Base-by-base conservation (phyloP, 2,888 invertebrate genomes). In the Acronicta psi region DNA sequence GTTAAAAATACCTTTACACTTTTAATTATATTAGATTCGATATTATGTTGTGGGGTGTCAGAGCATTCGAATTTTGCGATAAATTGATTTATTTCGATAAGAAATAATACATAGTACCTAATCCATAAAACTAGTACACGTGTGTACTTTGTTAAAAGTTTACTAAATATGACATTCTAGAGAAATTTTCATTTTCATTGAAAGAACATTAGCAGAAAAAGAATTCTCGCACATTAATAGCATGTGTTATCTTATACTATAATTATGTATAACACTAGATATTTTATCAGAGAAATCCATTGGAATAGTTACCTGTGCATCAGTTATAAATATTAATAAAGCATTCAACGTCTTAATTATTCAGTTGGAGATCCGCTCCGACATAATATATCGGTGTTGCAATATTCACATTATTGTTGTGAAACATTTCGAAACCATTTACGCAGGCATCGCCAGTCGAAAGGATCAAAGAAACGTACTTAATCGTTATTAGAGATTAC, bases 251-350 rank as follows among this genome's bases (percentile, higher is more conserved):
- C n/a, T n/a, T n/a, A n/a, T n/a, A n/a, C n/a, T n/a, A n/a, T n/a
- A n/a, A n/a, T n/a, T n/a, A n/a, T n/a, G n/a, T n/a, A 20, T 9
- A n/a, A 20, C 14, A 49, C 31, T 17, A 38, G 44, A 56, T 14
- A 29, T n/a, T 46, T 50, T 11, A 47, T 43, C 9, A 17, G 38
- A 29, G 63, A 56, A 51, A 47, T 36, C 29, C 40, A 51, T 40
- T 50, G 11, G 8, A 37, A 43, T 42, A 16, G 34, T 49, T 46
- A 41, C n/a, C 43, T 41, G 53, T 34, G 42, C 25, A 52, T 29
- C 20, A 44, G 40, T 25, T 18, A 52, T 69, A 56, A 56, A 66
- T 64, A 46, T 65, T 44, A 53, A 70, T 59, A 46, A 58, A 44
- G 40, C 17, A 43, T 16, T 37, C 23, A 25, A 71, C 18, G 42